Conservation (phyloP, 1,140 invertebrate species). For the Bombus waltoni region DNA sequence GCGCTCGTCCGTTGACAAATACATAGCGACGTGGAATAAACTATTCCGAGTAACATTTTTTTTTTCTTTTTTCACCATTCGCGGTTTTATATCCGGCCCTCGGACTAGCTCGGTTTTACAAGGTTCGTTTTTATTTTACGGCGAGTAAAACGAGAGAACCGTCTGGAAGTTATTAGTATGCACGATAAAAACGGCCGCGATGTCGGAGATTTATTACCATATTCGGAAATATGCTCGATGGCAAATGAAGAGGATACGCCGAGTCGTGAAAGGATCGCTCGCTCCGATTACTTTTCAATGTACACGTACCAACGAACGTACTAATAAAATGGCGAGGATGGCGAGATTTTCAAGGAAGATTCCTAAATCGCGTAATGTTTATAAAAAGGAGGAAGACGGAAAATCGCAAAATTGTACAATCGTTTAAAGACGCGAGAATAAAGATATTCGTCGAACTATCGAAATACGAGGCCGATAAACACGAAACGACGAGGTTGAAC, state of each 20-base stretch:
- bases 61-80: neutral
- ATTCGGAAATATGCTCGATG: neutral
- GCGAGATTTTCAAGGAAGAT: neutral
- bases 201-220: neutral
- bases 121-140: conserved; percentile 9
- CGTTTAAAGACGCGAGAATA: neutral
- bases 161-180: neutral
- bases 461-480: no score
- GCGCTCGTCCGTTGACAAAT: no score
- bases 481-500: no score
- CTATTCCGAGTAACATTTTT: neutral
- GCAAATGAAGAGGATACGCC: no score
- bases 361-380: neutral
- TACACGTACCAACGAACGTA: neutral
- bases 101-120: neutral
- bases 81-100: neutral
- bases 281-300: neutral
- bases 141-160: neutral
- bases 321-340: neutral
- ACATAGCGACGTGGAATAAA: no score
- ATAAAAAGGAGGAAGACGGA: neutral
- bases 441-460: no score
- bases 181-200: neutral
- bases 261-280: neutral
- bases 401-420: neutral